These are phyloP conservation scores for Polydrusus cervinus DNA, from an alignment of 2,888 invertebrate genomes.

Conservation along the genomic window DNA sequence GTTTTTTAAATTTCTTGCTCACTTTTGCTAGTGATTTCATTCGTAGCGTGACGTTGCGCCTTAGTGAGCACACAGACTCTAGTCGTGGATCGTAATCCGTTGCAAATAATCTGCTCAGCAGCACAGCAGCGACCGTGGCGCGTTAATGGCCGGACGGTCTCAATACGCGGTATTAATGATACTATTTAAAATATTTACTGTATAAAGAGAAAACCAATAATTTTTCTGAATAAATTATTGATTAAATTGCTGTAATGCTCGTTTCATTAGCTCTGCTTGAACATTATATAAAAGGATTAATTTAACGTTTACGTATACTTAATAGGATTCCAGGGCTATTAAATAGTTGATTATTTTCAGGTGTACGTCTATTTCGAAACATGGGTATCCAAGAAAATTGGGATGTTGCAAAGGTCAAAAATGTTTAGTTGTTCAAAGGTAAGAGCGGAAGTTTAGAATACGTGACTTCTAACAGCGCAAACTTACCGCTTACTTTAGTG, in stretches of 20 bases:
- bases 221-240: constrained; percentile 29
- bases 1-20: background rate
- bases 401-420: too few relatives aligned
- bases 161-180: constrained; percentile 28
- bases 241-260: constrained; percentile 1
- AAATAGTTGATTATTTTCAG: too few relatives aligned
- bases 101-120: constrained; percentile 27
- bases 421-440: too few relatives aligned
- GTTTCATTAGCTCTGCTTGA: constrained; percentile 16
- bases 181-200: constrained; percentile 34
- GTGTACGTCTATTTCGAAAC: too few relatives aligned
- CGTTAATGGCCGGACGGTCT: constrained; percentile 25
- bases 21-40: constrained; percentile 19
- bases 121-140: constrained; percentile 29
- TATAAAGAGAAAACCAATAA: constrained; percentile 34
- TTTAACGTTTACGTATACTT: constrained; percentile 10
- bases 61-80: constrained; percentile 21
- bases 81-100: constrained; percentile 25
- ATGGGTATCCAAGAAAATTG: too few relatives aligned
- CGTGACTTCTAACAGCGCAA: too few relatives aligned
- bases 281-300: constrained; percentile 21
- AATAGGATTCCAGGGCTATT: background rate
- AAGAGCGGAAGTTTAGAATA: too few relatives aligned
- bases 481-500: too few relatives aligned
- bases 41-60: constrained; percentile 25